Conservation (phyloP, 2,113 vertebrate species). For the Chamaea fasciata region DNA sequence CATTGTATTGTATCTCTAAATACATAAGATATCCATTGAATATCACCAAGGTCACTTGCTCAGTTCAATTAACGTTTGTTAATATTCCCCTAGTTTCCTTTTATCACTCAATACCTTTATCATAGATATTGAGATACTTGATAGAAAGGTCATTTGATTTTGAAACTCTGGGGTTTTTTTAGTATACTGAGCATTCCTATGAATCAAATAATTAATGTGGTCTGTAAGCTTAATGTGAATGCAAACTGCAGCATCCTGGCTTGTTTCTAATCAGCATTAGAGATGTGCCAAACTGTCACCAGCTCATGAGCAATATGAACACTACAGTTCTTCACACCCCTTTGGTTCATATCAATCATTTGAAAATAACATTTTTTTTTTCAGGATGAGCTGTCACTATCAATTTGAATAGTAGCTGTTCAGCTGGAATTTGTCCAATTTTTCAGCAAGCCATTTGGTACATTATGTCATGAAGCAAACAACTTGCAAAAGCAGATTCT, state of each 20-base stretch:
- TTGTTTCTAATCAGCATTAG: slow-evolving; percentile 73
- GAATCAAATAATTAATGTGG: slow-evolving; percentile 52
- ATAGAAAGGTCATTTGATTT: not conserved
- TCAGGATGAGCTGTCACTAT: slow-evolving; percentile 73
- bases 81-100: not conserved
- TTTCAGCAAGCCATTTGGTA: slow-evolving; percentile 67
- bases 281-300: slow-evolving; percentile 70
- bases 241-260: slow-evolving; percentile 43
- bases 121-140: not conserved
- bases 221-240: slow-evolving; percentile 49
- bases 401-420: slow-evolving; percentile 72
- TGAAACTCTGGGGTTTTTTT: slow-evolving; percentile 27
- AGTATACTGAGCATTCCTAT: slow-evolving; percentile 1
- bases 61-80: slow-evolving; percentile 26
- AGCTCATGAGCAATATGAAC: slow-evolving; percentile 51
- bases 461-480: slow-evolving; percentile 58
- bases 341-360: slow-evolving; percentile 78
- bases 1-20: not conserved
- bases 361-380: slow-evolving; percentile 73
- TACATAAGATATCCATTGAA: not conserved
- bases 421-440: slow-evolving; percentile 70
- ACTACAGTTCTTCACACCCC: slow-evolving; percentile 67
- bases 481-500: slow-evolving; percentile 56
- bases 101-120: not conserved
- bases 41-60: slow-evolving; percentile 11